Evolutionary conservation across 2,797 vertebrate genomes (phyloP), one percentile per base, ranked within the genome.

Genomic region (Microcaecilia unicolor): DNA sequence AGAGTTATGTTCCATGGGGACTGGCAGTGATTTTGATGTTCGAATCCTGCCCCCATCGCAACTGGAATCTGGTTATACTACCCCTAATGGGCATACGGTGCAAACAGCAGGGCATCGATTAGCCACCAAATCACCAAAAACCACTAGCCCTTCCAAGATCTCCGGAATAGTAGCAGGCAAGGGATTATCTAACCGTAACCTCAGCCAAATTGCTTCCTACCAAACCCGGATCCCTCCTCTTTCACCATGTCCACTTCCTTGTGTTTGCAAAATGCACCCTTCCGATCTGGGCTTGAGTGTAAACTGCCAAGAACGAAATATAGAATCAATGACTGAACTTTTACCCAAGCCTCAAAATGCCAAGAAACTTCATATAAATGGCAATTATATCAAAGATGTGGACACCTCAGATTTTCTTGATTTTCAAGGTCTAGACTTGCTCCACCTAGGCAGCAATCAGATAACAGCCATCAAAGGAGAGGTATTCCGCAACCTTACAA

Each of bases 391-490:
- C 37, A 81, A 75, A 60, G 85, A 98, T 33, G 88, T 99, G 54
- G 87, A 80, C 55, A 66, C 75, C 4, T 52, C 53, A 7, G 94
- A 98, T 67, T 96, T 99, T 14, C 46, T 70, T 3, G 94, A 93
- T 5, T 94, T 96, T 31, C 93, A 98, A 55, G 93, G 96, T 36
- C 83, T 99, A 65, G 96, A 99, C 82, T 70, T 98, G 53, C 84
- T 99, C 3, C 93, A 99, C 58, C 80, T 99, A 46, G 96, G 95
- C 43, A 98, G 93, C 72, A 99, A 99, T 74, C 90, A 92, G 64
- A 93, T 98, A 32, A 75, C 78, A 3, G 59, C 36, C 1, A 85
- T 98, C 53, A 90, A 83, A 58, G 93, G 86, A 67, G 87, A 92
- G 4, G 90, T 95, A 41, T 97, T 99, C 67, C 69, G 82, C 46